A percentile compares a stretch with the other conserved stretches of the same genome.
These are phyloP conservation scores for Slavum lentiscoides DNA, from an alignment of 2,888 invertebrate species.

Conservation along the genomic window DNA sequence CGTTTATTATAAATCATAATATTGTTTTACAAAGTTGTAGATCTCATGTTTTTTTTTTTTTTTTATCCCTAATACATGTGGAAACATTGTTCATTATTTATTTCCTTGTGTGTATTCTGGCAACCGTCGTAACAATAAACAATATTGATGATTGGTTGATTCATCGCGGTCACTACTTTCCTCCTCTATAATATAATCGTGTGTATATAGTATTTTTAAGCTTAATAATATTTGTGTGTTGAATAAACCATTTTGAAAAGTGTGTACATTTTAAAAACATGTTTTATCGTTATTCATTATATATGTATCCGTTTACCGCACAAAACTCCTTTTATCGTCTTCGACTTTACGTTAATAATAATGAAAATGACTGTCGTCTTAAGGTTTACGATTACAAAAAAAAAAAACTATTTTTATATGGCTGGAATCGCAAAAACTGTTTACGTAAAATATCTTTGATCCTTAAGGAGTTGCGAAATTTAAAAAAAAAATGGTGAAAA, in stretches of 20 bases:
- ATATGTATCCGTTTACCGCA: neutral
- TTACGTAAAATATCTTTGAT: no score
- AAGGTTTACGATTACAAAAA: no score
- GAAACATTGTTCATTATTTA: slow-evolving; percentile 16
- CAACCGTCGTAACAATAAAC: slow-evolving; percentile 4
- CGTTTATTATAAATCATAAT: slow-evolving; percentile 8
- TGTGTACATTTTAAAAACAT: slow-evolving; percentile 33
- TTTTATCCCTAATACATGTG: slow-evolving; percentile 15
- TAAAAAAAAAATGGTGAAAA: no score
- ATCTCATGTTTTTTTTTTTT: slow-evolving; percentile 48
- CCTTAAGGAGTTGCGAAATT: no score
- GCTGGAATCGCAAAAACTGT: no score
- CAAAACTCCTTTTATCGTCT: no score
- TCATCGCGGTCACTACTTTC: slow-evolving; percentile 14
- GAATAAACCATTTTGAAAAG: slow-evolving; percentile 43
- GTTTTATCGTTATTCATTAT: neutral
- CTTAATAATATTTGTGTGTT: slow-evolving; percentile 40
- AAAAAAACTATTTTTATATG: no score
- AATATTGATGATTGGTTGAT: slow-evolving; percentile 24
- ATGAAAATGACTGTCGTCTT: no score
- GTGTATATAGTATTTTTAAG: slow-evolving; percentile 47
- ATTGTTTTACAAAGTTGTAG: slow-evolving; percentile 46
- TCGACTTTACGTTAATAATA: no score
- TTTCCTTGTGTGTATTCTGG: slow-evolving; percentile 31
- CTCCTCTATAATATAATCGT: slow-evolving; percentile 36